These are phyloP conservation scores for Propithecus deckenii DNA, from an alignment of 2,797 vertebrate genomes.

Conservation along the genomic window DNA sequence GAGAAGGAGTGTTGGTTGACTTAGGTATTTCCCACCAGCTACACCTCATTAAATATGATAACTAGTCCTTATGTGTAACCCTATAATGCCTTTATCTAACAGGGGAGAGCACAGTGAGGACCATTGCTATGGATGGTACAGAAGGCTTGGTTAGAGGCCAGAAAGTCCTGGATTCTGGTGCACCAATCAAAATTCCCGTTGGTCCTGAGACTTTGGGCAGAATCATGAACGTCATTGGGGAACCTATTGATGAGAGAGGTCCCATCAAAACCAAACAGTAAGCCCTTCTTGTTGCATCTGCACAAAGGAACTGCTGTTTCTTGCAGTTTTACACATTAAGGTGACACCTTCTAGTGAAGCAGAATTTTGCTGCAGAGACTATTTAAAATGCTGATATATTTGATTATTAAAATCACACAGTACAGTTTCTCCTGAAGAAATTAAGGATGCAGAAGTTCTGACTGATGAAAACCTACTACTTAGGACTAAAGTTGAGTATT, in stretches of 20 bases:
- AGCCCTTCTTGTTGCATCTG: conserved; percentile 69
- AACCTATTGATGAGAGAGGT: conserved; percentile 97
- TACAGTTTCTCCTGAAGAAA: background rate
- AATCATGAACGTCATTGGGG: conserved; percentile 99
- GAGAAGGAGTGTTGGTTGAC: conserved; percentile 85
- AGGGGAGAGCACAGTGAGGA: conserved; percentile 98
- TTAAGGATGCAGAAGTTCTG: background rate
- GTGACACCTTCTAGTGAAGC: background rate
- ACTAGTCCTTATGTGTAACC: background rate
- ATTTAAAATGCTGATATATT: background rate
- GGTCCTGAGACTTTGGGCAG: conserved; percentile 96
- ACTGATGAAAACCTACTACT: background rate
- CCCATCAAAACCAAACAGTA: conserved; percentile 97
- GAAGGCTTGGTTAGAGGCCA: conserved; percentile 97
- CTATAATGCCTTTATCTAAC: background rate
- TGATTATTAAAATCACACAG: background rate
- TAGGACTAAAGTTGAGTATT: background rate
- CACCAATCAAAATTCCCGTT: conserved; percentile 98
- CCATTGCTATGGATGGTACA: conserved; percentile 98
- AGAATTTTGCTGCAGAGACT: background rate
- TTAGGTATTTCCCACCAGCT: background rate
- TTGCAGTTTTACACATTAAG: background rate
- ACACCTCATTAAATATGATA: background rate
- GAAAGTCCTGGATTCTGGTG: conserved; percentile 95
- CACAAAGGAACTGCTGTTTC: background rate